Percentiles rank a stretch among this genome's conserved stretches.
phyloP scores from a whole-genome alignment of 2,113 vertebrate genomes.

The Tragelaphus imberbis region DNA sequence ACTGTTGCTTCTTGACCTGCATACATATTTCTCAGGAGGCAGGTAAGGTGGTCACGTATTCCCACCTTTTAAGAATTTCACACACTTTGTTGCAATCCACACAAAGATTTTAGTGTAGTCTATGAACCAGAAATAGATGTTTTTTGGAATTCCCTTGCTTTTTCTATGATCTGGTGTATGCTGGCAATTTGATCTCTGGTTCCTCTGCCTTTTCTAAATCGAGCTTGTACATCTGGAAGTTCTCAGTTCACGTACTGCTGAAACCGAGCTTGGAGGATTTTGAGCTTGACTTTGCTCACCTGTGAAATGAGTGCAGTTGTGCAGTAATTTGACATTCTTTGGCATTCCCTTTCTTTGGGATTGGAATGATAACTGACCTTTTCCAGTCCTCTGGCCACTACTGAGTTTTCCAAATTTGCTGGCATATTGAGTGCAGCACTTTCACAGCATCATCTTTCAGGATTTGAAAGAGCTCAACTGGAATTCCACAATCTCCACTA shows the following conservation, averaged over 20 bases:
- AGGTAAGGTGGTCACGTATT: not conserved
- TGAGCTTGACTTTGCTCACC: not conserved
- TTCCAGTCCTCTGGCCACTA: not conserved
- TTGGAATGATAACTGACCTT: not conserved
- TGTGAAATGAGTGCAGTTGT: not conserved
- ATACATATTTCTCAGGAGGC: not conserved
- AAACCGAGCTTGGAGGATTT: not conserved
- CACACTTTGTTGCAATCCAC: not conserved
- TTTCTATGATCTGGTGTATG: not conserved
- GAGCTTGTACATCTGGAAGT: not conserved
- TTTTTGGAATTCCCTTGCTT: not conserved
- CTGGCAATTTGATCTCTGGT: not conserved
- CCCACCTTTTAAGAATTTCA: not conserved
- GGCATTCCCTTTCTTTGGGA: not conserved
- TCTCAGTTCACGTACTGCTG: not conserved
- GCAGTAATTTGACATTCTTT: not conserved
- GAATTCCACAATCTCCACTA: not conserved
- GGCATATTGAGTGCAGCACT: not conserved
- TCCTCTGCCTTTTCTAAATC: not conserved
- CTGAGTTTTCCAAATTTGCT: not conserved
- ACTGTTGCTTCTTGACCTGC: not conserved
- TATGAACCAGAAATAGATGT: not conserved
- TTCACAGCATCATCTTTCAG: not conserved
- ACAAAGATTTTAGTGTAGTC: not conserved
- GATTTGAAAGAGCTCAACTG: not conserved